Percentiles rank a stretch among this genome's conserved stretches.
phyloP scores from a whole-genome alignment of 2,797 vertebrate species.

The Rhinatrema bivittatum region DNA sequence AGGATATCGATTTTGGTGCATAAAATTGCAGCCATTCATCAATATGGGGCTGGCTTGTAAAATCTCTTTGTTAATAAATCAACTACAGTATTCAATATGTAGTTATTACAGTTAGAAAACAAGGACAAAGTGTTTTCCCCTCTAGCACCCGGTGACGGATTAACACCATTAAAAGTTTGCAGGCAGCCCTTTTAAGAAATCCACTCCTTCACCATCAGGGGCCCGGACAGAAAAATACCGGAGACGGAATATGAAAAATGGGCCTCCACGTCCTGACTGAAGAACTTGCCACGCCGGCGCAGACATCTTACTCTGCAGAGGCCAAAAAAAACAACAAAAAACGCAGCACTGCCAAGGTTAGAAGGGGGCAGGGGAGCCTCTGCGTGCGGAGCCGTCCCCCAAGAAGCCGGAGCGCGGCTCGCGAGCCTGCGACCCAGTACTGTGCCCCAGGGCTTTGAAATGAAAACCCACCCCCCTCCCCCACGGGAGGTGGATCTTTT shows the following conservation, averaged over 20 bases:
- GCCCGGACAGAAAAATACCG: fast-evolving
- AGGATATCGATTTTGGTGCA: slow-evolving; percentile 42
- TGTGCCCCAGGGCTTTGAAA: not conserved
- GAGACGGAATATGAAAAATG: not conserved
- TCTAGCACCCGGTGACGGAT: slow-evolving; percentile 20
- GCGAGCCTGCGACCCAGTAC: not conserved
- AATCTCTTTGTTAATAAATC: slow-evolving; percentile 43
- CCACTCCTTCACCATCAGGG: not conserved
- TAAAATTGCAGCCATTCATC: slow-evolving; percentile 49
- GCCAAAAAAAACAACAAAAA: too few relatives aligned
- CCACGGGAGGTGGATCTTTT: not conserved
- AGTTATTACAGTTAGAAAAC: slow-evolving; percentile 10
- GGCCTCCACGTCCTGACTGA: not conserved
- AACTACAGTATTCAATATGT: slow-evolving; percentile 5
- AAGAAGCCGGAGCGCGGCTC: not conserved
- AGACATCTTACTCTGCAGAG: not conserved
- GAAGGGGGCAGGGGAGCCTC: not conserved
- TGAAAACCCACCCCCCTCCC: too few relatives aligned
- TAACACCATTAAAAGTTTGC: slow-evolving; percentile 19
- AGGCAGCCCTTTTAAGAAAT: not conserved
- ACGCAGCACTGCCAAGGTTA: not conserved
- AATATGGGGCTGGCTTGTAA: slow-evolving; percentile 28
- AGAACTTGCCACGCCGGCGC: not conserved
- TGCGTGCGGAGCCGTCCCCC: not conserved
- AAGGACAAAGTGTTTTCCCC: slow-evolving; percentile 10